Evolutionary conservation across 2,888 invertebrate species (phyloP).

Genomic region (Psococerastis gibbosa): DNA sequence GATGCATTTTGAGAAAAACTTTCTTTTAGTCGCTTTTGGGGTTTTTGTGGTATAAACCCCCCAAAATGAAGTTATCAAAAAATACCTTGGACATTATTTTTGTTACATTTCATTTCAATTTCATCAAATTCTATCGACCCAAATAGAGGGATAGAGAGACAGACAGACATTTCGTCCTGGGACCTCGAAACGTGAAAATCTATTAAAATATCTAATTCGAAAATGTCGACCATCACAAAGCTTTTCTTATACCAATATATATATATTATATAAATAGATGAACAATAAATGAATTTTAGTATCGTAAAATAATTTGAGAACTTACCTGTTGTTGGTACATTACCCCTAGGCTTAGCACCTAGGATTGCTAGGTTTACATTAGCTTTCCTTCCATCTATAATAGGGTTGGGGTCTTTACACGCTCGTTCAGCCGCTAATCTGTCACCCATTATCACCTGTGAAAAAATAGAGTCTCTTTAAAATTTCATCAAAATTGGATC

Average conservation of each 20-base stretch:
- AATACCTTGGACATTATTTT: too few species aligned
- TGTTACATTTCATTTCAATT: slow-evolving; percentile 2
- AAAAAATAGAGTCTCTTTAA: slow-evolving; percentile 22
- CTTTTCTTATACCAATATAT: too few species aligned
- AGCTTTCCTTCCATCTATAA: slow-evolving; percentile 95
- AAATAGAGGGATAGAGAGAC: slow-evolving; percentile 3
- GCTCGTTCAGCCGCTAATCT: slow-evolving; percentile 85
- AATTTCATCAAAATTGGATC: too few species aligned
- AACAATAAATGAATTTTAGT: slow-evolving; percentile 6
- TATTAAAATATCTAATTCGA: too few species aligned
- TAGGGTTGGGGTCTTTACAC: slow-evolving; percentile 95
- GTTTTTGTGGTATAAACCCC: too few species aligned
- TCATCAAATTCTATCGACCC: not conserved
- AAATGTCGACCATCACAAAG: too few species aligned
- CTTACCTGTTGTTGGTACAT: slow-evolving; percentile 54
- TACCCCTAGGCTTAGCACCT: slow-evolving; percentile 89
- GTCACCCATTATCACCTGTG: slow-evolving; percentile 95
- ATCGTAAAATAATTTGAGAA: slow-evolving; percentile 16
- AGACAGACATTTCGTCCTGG: too few species aligned
- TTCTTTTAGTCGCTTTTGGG: too few species aligned
- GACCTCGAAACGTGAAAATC: too few species aligned
- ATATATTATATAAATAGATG: too few species aligned
- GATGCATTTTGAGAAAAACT: too few species aligned
- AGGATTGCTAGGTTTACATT: slow-evolving; percentile 95
- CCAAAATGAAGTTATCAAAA: too few species aligned